Evolutionary conservation across 2,888 invertebrate species (phyloP).

Genomic region (Ferdinandea cuprea): DNA sequence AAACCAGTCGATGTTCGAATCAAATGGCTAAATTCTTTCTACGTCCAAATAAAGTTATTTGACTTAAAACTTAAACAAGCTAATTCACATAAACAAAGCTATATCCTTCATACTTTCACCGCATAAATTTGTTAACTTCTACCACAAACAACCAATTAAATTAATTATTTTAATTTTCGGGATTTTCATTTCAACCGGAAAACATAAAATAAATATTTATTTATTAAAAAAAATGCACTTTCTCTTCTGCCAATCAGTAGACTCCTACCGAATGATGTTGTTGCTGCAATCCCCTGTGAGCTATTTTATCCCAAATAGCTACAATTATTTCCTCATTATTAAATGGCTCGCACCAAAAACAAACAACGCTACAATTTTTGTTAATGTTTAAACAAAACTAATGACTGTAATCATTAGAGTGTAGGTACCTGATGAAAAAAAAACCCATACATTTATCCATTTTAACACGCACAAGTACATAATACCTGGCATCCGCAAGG

Average conservation of each 20-base stretch:
- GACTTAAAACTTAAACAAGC: too few relatives aligned
- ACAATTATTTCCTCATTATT: constrained; percentile 39
- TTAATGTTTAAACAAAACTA: constrained; percentile 38
- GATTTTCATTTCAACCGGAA: neutral
- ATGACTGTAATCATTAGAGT: constrained; percentile 48
- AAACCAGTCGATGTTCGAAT: too few relatives aligned
- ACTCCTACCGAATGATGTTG: neutral
- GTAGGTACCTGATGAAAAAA: neutral
- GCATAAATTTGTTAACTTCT: too few relatives aligned
- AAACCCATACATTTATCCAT: constrained; percentile 16
- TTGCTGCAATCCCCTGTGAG: neutral
- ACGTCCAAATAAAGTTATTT: too few relatives aligned
- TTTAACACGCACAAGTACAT: constrained; percentile 29
- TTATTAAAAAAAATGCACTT: neutral
- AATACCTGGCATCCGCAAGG: constrained; percentile 10
- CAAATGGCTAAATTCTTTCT: too few relatives aligned
- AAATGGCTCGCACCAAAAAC: neutral
- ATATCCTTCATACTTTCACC: too few relatives aligned
- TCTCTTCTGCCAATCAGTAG: too few relatives aligned
- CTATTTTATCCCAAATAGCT: constrained; percentile 1
- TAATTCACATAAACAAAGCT: too few relatives aligned
- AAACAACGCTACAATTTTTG: neutral
- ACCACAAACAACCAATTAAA: neutral
- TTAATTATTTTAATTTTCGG: neutral
- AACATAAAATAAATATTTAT: neutral